These are phyloP conservation scores for Cotesia chilonis DNA, from an alignment of 1,140 invertebrate genomes.

Conservation along the genomic window DNA sequence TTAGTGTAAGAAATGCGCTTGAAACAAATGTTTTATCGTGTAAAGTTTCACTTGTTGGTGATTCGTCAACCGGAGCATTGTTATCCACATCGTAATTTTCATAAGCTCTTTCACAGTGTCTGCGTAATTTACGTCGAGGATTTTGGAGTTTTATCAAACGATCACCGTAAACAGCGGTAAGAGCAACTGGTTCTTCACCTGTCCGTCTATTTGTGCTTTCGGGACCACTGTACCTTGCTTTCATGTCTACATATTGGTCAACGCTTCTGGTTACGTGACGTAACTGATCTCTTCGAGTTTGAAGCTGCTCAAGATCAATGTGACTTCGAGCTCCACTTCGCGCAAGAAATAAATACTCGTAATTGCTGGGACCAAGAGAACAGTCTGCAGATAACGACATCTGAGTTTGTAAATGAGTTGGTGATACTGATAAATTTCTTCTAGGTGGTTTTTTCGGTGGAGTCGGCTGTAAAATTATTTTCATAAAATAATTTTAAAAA, in stretches of 20 bases:
- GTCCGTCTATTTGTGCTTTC: slow-evolving; percentile 51
- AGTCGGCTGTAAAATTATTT: slow-evolving; percentile 71
- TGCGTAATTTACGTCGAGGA: slow-evolving; percentile 74
- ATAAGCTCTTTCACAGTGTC: slow-evolving; percentile 68
- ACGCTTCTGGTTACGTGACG: slow-evolving; percentile 74
- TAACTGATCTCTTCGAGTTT: slow-evolving; percentile 68
- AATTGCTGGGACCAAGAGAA: slow-evolving; percentile 64
- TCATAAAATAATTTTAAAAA: slow-evolving; percentile 8
- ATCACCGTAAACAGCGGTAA: slow-evolving; percentile 78
- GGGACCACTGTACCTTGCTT: slow-evolving; percentile 65
- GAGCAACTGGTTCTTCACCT: slow-evolving; percentile 73
- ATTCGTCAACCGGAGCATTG: slow-evolving; percentile 59
- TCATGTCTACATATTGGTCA: slow-evolving; percentile 81
- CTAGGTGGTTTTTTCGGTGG: slow-evolving; percentile 89
- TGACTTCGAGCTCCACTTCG: slow-evolving; percentile 70
- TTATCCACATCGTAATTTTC: slow-evolving; percentile 70
- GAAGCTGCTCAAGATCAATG: slow-evolving; percentile 74
- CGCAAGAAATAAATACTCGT: slow-evolving; percentile 72
- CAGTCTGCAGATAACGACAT: slow-evolving; percentile 69
- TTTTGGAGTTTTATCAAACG: slow-evolving; percentile 77
- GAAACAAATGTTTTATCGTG: slow-evolving; percentile 67
- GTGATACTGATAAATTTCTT: slow-evolving; percentile 84
- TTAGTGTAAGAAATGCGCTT: slow-evolving; percentile 70
- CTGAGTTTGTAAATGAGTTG: slow-evolving; percentile 71
- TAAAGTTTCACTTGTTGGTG: slow-evolving; percentile 62